Evolutionary conservation across 2,888 invertebrate genomes (phyloP), one percentile per base, ranked within the genome.

Genomic region (Neoitamus cyanurus): DNA sequence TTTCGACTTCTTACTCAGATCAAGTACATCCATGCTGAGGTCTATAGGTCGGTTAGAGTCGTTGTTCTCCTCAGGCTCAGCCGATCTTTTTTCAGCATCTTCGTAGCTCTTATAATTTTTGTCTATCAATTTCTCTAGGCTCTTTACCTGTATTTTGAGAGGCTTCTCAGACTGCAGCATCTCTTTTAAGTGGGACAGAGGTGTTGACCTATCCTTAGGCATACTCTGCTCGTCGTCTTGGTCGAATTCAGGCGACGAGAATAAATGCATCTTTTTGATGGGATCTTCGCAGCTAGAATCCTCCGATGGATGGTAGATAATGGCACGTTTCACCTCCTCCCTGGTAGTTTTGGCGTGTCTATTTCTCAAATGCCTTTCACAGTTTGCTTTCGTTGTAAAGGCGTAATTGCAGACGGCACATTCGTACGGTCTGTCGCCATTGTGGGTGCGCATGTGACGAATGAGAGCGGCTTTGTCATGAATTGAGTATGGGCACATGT

Each of bases 321-420:
- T 96, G 5, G 96, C 94, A 87, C 95, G 94, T 89, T 97, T 97
- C 0, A 98, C 96, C 88, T 98, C 97, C 87, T 97, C 97, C 83
- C 97, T 93, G 1, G 96, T 95, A 0, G 94, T 94, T 90, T 97
- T 97, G 0, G 95, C 95, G 89, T 98, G 98, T 30, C 97, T 94
- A 90, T 98, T 98, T 87, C 98, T 93, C 88, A 98, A 93, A 90
- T 99, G 98, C 5, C 98, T 93, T 91, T 99, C 98, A 90, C 99
- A 99, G 90, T 99, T 98, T 1, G 98, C 98, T 92, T 98, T 98
- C 0, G 98, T 98, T 31, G 98, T 98, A 91, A 99, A 99, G 2
- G 98, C 98, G 89, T 97, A 98, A 89, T 97, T 97, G 91, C 99
- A 99, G n/a, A 98, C 93, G 0, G 96, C 95, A 89, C 98, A 99